Evolutionary conservation across 2,113 vertebrate species (phyloP), one percentile per base, ranked within the genome.

Genomic region (Oncorhynchus kisutch): DNA sequence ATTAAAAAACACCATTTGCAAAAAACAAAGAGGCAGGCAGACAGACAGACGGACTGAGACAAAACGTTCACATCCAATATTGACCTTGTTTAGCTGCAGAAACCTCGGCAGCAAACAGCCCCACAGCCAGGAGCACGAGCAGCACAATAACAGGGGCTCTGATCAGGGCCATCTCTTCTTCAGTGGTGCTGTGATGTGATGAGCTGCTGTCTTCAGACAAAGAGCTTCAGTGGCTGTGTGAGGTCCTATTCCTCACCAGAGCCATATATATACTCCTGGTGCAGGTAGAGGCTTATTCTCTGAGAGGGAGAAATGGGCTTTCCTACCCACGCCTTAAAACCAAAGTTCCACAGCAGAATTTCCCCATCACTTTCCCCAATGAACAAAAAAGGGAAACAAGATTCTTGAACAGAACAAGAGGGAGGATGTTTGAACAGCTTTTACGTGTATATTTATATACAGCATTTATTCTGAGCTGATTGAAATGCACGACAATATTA

Each of bases 151-250:
- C 75, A 3, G 67, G 2, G 45, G 54, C 81, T 80, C 68, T 87
- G 76, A 86, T 13, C 67, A 81, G 81, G 77, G 82, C 76, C 92
- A 92, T 93, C 22, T 70, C 75, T 62, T 73, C 45, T 22, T 73
- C 29, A 75, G 70, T 7, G 72, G 34, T 49, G 77, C 25, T 68
- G 64, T 71, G 34, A 73, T n/a, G 4, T n/a, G 34, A 16, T 74
- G 69, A 78, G 51, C 74, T 69, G 39, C 72, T 66, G 68, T 81
- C 57, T 2, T 78, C 66, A 73, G 78, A 77, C 45, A 79, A 2
- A 39, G 39, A 39, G 72, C 72, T 20, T 29, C 59, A 70, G 73
- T 69, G 27, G 60, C 7, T 31, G 29, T 81, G 51, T 82, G 80
- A 64, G 3, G 34, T 48, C 9, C 57, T 64, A 49, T 1, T 49